Conservation (phyloP, 2,797 vertebrate genomes). For the Manis pentadactyla region DNA sequence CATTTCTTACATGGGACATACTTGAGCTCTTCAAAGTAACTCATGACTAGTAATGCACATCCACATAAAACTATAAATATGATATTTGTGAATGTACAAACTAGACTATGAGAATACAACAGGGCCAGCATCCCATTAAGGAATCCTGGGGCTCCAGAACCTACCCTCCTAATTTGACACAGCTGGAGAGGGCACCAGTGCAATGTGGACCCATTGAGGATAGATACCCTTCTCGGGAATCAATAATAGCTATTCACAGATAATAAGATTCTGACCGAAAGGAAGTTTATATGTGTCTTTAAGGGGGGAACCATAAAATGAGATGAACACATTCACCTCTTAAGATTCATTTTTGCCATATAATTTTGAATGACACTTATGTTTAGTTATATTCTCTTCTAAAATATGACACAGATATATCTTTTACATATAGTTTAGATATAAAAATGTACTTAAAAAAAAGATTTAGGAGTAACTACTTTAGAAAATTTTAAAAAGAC, state of each 20-base stretch:
- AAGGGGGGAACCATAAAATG: background rate
- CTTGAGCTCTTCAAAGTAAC: conserved; percentile 19
- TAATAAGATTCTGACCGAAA: background rate
- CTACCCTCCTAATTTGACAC: background rate
- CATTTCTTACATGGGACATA: background rate
- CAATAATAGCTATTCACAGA: background rate
- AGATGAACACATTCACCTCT: background rate
- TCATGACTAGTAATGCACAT: background rate
- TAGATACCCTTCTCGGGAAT: background rate
- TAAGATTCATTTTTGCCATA: background rate
- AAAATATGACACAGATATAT: background rate
- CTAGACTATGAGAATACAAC: background rate
- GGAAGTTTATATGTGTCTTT: background rate
- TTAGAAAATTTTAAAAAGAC: conserved; percentile 15
- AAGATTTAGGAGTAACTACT: conserved; percentile 17
- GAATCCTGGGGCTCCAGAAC: background rate
- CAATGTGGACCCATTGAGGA: background rate
- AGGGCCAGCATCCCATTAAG: background rate
- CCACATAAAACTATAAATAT: background rate
- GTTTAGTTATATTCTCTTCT: background rate
- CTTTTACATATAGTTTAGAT: background rate
- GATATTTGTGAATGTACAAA: background rate
- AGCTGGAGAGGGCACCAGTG: background rate
- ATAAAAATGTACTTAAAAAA: background rate
- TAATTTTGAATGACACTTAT: background rate